Percentiles rank a stretch among this genome's conserved stretches.
Evolutionary conservation across 2,888 invertebrate species (phyloP).

Genomic region (Argyra leucocephala): DNA sequence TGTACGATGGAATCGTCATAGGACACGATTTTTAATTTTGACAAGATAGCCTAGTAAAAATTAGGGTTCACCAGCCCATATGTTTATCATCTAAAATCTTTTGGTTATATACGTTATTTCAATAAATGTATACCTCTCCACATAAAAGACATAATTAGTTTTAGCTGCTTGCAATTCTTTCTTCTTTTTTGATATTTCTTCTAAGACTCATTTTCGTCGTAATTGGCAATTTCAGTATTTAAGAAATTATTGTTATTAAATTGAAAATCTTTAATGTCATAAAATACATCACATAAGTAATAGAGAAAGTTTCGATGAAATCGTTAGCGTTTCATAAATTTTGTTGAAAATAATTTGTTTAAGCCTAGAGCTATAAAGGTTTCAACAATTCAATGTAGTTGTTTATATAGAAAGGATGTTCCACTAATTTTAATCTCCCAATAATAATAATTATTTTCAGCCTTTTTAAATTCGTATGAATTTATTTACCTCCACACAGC

Average conservation of each 20-base stretch:
- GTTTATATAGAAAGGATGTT: conserved; percentile 67
- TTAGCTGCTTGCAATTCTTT: conserved; percentile 52
- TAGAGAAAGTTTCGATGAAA: conserved; percentile 64
- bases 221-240: background rate
- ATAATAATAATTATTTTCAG: conserved; percentile 47
- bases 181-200: conserved; percentile 49
- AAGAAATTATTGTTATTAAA: conserved; percentile 15
- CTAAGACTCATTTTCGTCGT: conserved; percentile 54
- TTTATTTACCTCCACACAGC: conserved; percentile 47
- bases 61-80: too few relatives aligned
- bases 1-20: too few relatives aligned
- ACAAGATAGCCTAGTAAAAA: too few relatives aligned
- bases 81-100: too few relatives aligned
- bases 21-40: too few relatives aligned
- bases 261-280: conserved; percentile 52
- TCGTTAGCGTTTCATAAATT: conserved; percentile 65
- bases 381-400: conserved; percentile 70
- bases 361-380: conserved; percentile 54
- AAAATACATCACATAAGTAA: conserved; percentile 63
- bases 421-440: conserved; percentile 58
- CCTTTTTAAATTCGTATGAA: conserved; percentile 39
- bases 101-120: too few relatives aligned
- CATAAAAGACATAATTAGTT: too few relatives aligned
- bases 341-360: conserved; percentile 52
- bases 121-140: too few relatives aligned